Evolutionary conservation across 2,888 invertebrate genomes (phyloP).

Genomic region (Bibio marci): DNA sequence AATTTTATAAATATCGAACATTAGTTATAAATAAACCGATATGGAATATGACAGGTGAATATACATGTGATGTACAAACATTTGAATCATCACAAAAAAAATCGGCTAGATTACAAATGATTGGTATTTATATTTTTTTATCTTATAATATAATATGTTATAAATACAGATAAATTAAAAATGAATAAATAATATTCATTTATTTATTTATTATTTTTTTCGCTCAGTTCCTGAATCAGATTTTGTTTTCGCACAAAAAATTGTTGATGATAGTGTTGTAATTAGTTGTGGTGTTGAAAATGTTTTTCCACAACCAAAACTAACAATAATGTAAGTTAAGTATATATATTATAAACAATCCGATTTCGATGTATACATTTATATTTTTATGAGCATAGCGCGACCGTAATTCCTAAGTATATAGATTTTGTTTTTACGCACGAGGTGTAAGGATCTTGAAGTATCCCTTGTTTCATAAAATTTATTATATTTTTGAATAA

Average conservation of each 20-base stretch:
- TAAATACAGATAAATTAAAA: no score
- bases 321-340: constrained; percentile 25
- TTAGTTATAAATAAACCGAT: constrained; percentile 28
- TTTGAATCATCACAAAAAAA: constrained; percentile 29
- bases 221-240: constrained; percentile 28
- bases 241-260: constrained; percentile 26
- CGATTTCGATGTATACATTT: no score
- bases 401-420: no score
- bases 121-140: constrained; percentile 19
- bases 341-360: not conserved
- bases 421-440: no score
- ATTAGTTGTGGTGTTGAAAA: constrained; percentile 27
- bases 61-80: constrained; percentile 29
- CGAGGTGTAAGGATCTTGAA: not conserved
- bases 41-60: constrained; percentile 31
- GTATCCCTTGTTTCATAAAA: no score
- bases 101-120: constrained; percentile 28
- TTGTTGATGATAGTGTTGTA: constrained; percentile 23
- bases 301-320: constrained; percentile 25
- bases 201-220: not conserved
- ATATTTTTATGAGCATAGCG: no score
- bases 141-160: no score
- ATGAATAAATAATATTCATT: no score
- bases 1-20: constrained; percentile 25
- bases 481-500: no score